A percentile compares a stretch with the other conserved stretches of the same genome.
These are phyloP conservation scores for Enteromius fasciolatus DNA, from an alignment of 2,797 vertebrate genomes.

Conservation along the genomic window DNA sequence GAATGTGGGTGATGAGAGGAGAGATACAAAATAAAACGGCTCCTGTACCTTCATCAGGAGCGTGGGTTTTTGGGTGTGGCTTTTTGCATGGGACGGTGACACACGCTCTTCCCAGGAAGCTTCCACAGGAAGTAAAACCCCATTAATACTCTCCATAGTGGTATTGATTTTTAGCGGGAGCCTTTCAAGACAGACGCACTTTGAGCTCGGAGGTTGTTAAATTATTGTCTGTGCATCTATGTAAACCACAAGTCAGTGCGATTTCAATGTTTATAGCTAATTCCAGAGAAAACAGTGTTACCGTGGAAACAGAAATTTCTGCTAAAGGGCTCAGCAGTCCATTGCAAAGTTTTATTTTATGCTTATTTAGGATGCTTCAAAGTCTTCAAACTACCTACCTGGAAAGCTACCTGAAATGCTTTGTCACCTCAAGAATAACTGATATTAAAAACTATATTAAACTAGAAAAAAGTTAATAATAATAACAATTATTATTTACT, in stretches of 20 bases:
- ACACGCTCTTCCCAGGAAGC: conserved; percentile 6
- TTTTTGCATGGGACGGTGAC: conserved; percentile 42
- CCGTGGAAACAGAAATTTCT: background rate
- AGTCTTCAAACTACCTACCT: no score
- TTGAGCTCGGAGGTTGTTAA: background rate
- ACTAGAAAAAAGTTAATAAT: background rate
- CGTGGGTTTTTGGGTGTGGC: conserved; percentile 53
- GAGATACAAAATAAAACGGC: conserved; percentile 65
- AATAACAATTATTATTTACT: background rate
- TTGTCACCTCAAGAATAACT: background rate
- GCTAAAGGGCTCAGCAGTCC: background rate
- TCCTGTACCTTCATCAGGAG: conserved; percentile 55
- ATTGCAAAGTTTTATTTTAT: background rate
- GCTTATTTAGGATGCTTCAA: background rate
- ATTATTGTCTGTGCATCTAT: background rate
- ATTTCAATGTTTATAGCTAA: background rate
- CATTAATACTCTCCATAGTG: conserved; percentile 9
- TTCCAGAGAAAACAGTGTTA: conserved; percentile 23
- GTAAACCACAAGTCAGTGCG: background rate
- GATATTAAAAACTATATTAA: background rate
- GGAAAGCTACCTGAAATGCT: background rate
- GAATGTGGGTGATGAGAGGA: conserved; percentile 67
- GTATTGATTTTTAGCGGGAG: background rate
- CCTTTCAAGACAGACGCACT: background rate
- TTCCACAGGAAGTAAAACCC: conserved; percentile 6